Conservation (phyloP, 2,888 invertebrate species). For the Chamaedrilus cognettii region DNA sequence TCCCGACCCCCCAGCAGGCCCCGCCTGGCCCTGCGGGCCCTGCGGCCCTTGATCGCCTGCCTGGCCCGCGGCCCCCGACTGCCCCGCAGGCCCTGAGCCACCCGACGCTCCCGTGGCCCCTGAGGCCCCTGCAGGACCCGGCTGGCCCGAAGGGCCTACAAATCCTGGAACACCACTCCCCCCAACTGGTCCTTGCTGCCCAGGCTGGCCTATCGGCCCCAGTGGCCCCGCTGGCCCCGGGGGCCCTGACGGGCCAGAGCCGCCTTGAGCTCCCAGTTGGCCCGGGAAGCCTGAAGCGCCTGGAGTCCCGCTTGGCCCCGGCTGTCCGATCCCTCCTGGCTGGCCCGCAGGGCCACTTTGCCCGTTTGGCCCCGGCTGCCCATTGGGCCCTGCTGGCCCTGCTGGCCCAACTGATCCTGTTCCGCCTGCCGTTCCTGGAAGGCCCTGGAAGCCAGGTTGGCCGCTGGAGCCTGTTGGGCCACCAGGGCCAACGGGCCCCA, state of each 20-base stretch:
- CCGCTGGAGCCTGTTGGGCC: conserved; percentile 24
- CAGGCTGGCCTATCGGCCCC: conserved; percentile 13
- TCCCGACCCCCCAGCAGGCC: conserved; percentile 26
- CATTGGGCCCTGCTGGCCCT: conserved; percentile 22
- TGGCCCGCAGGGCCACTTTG: conserved; percentile 20
- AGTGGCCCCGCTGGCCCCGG: conserved; percentile 13
- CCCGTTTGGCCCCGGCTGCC: conserved; percentile 28
- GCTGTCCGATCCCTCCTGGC: conserved; percentile 19
- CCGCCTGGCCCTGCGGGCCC: conserved; percentile 20
- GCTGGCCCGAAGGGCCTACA: conserved; percentile 18
- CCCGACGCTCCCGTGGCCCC: conserved; percentile 19
- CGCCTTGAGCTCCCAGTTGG: neutral
- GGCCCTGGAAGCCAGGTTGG: conserved; percentile 24
- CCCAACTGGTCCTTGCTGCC: conserved; percentile 17
- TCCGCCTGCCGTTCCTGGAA: conserved; percentile 6
- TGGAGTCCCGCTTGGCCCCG: conserved; percentile 9
- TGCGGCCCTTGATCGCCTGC: conserved; percentile 16
- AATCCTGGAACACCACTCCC: conserved; percentile 7
- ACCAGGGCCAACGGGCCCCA: conserved; percentile 18
- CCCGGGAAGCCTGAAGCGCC: conserved; percentile 20
- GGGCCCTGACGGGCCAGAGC: conserved; percentile 17
- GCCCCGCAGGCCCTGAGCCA: conserved; percentile 6
- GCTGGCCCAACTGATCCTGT: conserved; percentile 22
- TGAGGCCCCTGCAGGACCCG: conserved; percentile 5
- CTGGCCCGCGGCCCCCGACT: conserved; percentile 22